Conservation (phyloP, 2,113 vertebrate genomes). For the Eubucco bourcierii region DNA sequence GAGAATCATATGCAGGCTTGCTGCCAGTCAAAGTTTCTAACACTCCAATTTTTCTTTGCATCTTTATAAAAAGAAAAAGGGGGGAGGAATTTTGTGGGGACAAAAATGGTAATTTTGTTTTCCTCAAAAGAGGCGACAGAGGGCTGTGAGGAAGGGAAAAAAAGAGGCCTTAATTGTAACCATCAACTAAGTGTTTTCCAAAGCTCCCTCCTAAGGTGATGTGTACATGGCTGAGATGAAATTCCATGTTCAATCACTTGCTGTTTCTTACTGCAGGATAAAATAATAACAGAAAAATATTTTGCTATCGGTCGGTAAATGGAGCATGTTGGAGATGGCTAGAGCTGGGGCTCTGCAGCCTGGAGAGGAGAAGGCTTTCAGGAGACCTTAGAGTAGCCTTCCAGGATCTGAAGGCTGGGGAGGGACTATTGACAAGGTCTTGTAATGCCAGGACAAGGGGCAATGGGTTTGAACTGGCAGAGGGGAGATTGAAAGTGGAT, state of each 20-base stretch:
- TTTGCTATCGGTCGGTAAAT: neutral
- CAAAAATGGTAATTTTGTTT: too few relatives aligned
- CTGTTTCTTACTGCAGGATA: neutral
- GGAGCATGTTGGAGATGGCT: neutral
- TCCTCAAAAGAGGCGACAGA: too few relatives aligned
- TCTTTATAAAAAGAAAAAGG: neutral
- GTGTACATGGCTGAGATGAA: neutral
- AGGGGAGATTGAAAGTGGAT: too few relatives aligned
- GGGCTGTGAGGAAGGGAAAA: fast-evolving
- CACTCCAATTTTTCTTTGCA: neutral
- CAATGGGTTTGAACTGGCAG: too few relatives aligned
- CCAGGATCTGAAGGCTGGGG: too few relatives aligned
- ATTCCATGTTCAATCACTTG: neutral
- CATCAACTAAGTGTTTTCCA: neutral
- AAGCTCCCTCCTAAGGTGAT: neutral
- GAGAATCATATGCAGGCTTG: neutral
- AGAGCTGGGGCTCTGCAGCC: too few relatives aligned
- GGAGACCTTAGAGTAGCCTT: too few relatives aligned
- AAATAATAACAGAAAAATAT: neutral
- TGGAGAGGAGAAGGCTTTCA: too few relatives aligned
- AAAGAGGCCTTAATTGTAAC: neutral
- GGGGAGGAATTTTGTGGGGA: too few relatives aligned
- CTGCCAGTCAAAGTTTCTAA: neutral
- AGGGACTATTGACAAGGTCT: too few relatives aligned
- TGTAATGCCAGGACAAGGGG: too few relatives aligned